Conservation (phyloP, 2,888 invertebrate species). For the Limenitis arthemis region DNA sequence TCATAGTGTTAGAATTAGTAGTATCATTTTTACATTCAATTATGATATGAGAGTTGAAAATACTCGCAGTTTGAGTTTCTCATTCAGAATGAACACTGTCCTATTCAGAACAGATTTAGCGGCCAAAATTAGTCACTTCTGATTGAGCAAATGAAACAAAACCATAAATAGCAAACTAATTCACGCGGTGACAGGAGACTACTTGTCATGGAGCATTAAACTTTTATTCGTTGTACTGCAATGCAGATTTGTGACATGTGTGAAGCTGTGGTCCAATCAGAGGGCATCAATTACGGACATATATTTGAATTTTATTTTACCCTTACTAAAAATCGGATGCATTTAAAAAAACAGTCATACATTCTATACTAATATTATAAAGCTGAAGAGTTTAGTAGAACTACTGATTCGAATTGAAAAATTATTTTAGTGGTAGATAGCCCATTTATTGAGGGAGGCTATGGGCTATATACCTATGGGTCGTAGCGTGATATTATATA, state of each 20-base stretch:
- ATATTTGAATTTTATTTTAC: background rate
- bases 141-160: slow-evolving; percentile 3
- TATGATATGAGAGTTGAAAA: too few species aligned
- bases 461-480: too few species aligned
- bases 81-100: too few species aligned
- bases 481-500: too few species aligned
- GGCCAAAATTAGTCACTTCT: background rate
- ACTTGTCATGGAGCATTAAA: slow-evolving; percentile 26
- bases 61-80: too few species aligned
- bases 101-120: background rate
- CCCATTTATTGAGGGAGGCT: too few species aligned
- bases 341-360: background rate
- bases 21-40: too few species aligned
- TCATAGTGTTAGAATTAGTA: too few species aligned
- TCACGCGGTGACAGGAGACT: slow-evolving; percentile 21
- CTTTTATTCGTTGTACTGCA: slow-evolving; percentile 25
- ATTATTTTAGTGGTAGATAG: too few species aligned
- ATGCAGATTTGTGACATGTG: slow-evolving; percentile 28
- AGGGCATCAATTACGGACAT: slow-evolving; percentile 19
- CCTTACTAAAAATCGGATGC: background rate
- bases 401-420: too few species aligned
- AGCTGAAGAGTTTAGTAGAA: too few species aligned
- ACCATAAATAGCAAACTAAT: slow-evolving; percentile 19
- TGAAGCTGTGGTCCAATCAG: slow-evolving; percentile 17
- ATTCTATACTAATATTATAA: too few species aligned